Conservation (phyloP, 2,113 vertebrate genomes). For the Gallinago media region DNA sequence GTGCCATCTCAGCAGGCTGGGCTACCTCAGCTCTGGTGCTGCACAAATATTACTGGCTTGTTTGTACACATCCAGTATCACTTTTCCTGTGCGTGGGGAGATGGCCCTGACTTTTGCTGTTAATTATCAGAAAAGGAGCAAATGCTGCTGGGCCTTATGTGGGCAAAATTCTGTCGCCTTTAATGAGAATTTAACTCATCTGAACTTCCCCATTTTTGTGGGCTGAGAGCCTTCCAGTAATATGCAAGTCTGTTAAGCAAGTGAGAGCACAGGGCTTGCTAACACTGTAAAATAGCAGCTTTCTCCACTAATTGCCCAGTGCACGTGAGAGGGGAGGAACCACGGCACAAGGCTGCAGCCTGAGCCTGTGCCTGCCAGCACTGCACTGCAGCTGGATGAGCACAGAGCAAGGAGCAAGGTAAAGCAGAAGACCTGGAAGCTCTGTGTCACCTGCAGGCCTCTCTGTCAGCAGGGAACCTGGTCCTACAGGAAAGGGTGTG, state of each 20-base stretch:
- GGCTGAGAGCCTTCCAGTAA: background rate
- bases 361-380: background rate
- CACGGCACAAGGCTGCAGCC: accelerated
- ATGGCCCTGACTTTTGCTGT: background rate
- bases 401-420: background rate
- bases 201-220: background rate
- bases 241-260: background rate
- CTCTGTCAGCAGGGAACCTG: accelerated
- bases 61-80: background rate
- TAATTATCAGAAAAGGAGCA: background rate
- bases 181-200: background rate
- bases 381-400: background rate
- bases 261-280: background rate
- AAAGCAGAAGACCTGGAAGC: background rate
- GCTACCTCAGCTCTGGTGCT: background rate
- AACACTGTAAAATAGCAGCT: background rate
- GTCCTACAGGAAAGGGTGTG: background rate
- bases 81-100: background rate
- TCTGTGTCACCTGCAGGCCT: background rate
- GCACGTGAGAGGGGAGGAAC: background rate
- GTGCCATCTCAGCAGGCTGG: background rate
- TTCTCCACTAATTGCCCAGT: background rate
- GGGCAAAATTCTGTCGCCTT: background rate
- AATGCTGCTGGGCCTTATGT: background rate
- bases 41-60: background rate